phyloP scores from a whole-genome alignment of 2,113 vertebrate genomes.

The Chionodraco myersi region DNA sequence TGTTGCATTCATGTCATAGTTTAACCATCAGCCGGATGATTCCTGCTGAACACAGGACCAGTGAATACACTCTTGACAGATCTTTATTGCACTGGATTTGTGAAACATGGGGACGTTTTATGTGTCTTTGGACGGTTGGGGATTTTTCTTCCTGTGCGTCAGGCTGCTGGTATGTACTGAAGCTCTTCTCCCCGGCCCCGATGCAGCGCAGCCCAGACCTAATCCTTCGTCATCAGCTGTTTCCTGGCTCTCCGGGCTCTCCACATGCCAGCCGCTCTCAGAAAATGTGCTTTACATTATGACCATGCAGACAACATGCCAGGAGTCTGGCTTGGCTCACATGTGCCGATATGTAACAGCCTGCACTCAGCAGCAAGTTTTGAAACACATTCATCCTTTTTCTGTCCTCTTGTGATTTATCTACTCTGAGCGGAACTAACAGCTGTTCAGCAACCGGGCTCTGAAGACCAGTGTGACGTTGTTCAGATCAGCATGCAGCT shows the following conservation, averaged over 20 bases:
- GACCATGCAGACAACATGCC: constrained; percentile 76
- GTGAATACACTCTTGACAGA: background rate
- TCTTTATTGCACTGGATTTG: constrained; percentile 11
- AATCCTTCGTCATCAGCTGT: constrained; percentile 83
- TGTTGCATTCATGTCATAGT: constrained; percentile 41
- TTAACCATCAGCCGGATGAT: background rate
- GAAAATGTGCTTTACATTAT: constrained; percentile 82
- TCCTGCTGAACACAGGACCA: background rate
- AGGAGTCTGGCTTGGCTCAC: constrained; percentile 58
- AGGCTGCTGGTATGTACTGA: constrained; percentile 69
- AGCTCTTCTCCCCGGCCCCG: constrained; percentile 36
- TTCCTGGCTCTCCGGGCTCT: constrained; percentile 72
- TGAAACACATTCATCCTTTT: constrained; percentile 52
- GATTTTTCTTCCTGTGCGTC: constrained; percentile 68
- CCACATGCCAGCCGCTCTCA: constrained; percentile 70
- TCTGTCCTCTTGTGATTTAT: constrained; percentile 55
- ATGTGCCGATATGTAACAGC: constrained; percentile 48
- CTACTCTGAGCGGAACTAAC: constrained; percentile 9
- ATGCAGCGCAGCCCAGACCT: constrained; percentile 51
- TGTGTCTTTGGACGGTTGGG: constrained; percentile 34
- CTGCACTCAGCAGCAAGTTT: constrained; percentile 41
- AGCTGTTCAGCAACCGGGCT: constrained; percentile 42
- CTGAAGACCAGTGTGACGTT: background rate
- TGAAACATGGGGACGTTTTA: constrained; percentile 43
- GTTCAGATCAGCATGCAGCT: constrained; percentile 15